These are phyloP conservation scores for Erebia ligea DNA, from an alignment of 2,888 invertebrate genomes.

Conservation along the genomic window DNA sequence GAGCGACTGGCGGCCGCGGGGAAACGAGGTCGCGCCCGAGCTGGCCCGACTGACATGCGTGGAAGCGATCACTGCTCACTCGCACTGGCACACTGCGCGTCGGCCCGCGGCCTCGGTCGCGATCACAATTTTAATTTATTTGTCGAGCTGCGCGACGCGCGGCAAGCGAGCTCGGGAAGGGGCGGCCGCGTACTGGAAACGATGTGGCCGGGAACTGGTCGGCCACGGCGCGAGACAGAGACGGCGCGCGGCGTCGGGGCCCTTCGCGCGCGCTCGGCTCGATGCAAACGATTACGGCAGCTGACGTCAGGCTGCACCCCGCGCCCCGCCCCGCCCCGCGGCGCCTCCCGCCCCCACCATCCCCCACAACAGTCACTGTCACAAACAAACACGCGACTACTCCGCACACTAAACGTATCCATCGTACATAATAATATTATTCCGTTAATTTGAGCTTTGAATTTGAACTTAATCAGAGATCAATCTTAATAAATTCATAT, in stretches of 20 bases:
- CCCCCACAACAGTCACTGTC: too few relatives aligned
- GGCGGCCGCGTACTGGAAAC: slow-evolving; percentile 77
- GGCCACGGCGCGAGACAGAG: slow-evolving; percentile 65
- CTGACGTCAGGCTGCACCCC: slow-evolving; percentile 67
- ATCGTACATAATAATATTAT: too few relatives aligned
- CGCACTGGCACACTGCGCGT: slow-evolving; percentile 43
- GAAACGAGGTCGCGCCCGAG: slow-evolving; percentile 72
- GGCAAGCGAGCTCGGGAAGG: slow-evolving; percentile 60
- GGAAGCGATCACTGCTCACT: slow-evolving; percentile 36
- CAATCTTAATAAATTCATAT: too few relatives aligned
- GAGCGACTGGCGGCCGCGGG: slow-evolving; percentile 40
- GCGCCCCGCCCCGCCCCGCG: slow-evolving; percentile 47
- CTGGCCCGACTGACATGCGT: slow-evolving; percentile 48
- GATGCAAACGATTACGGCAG: slow-evolving; percentile 64
- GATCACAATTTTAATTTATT: slow-evolving; percentile 49
- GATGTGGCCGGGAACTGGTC: slow-evolving; percentile 64
- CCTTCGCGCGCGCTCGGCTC: slow-evolving; percentile 64
- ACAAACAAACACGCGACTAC: not conserved
- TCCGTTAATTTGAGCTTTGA: slow-evolving; percentile 1
- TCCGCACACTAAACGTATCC: not conserved
- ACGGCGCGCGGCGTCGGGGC: slow-evolving; percentile 61
- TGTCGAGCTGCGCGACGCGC: slow-evolving; percentile 43
- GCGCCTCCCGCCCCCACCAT: too few relatives aligned
- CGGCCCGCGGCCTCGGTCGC: slow-evolving; percentile 48
- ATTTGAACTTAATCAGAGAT: not conserved